These are phyloP conservation scores for Mesocricetus auratus DNA, from an alignment of 2,113 vertebrate genomes.

Conservation along the genomic window DNA sequence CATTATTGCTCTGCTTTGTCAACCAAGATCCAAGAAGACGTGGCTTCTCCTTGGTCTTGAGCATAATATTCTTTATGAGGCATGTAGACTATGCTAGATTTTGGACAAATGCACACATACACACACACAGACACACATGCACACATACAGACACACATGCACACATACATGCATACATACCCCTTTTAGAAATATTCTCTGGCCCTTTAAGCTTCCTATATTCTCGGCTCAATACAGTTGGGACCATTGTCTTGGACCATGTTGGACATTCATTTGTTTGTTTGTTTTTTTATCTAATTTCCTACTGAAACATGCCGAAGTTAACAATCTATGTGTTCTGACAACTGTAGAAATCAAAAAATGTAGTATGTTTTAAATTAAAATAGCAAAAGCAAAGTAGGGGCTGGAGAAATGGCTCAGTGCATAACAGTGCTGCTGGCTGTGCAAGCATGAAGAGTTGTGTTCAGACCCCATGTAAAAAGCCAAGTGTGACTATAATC, in stretches of 20 bases:
- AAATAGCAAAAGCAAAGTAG: background rate
- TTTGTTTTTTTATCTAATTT: constrained; percentile 61
- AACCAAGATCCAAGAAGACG: constrained; percentile 2
- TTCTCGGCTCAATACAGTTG: background rate
- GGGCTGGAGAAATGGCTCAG: background rate
- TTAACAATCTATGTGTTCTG: background rate
- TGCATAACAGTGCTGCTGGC: background rate
- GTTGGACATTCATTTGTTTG: background rate
- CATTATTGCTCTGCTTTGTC: constrained; percentile 25
- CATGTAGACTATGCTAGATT: background rate
- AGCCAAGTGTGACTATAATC: background rate
- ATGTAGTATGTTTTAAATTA: background rate
- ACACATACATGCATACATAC: too few relatives aligned
- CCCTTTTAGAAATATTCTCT: background rate
- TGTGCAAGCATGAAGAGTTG: background rate
- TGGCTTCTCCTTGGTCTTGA: background rate
- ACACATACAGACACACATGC: too few relatives aligned
- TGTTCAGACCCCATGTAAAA: background rate
- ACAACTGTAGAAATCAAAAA: constrained; percentile 2
- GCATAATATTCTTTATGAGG: background rate
- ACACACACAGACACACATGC: too few relatives aligned
- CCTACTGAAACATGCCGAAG: background rate
- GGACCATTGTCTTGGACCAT: background rate
- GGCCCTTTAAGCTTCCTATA: background rate
- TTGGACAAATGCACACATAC: background rate